phyloP scores from a whole-genome alignment of 2,113 vertebrate species.

The Datnioides undecimradiatus region DNA sequence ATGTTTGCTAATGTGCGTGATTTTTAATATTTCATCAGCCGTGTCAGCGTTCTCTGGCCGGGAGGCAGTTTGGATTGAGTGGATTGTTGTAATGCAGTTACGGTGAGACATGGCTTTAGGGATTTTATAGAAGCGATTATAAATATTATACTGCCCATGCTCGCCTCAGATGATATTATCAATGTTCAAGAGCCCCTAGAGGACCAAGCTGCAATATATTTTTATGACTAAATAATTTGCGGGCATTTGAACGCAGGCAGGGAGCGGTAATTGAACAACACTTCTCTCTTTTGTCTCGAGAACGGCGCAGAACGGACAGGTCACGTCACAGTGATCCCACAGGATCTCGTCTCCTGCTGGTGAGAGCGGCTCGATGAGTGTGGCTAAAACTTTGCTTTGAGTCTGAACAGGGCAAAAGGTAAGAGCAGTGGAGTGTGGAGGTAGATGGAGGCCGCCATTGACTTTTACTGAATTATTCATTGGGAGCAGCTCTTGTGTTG shows the following conservation, averaged over 20 bases:
- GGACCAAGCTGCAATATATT: background rate
- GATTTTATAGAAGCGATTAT: conserved; percentile 37
- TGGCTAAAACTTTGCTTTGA: conserved; percentile 13
- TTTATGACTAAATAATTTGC: background rate
- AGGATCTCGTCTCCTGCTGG: background rate
- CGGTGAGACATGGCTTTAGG: background rate
- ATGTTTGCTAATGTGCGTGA: background rate
- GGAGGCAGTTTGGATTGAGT: background rate
- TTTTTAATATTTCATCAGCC: background rate
- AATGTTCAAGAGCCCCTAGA: conserved; percentile 1
- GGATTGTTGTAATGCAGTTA: conserved; percentile 11
- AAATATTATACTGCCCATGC: conserved; percentile 6
- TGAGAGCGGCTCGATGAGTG: background rate
- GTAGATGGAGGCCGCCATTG: conserved; percentile 33
- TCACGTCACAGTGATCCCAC: background rate
- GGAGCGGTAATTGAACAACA: conserved; percentile 1
- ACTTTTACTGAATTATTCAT: conserved; percentile 72
- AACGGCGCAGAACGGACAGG: background rate
- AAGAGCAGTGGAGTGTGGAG: conserved; percentile 20
- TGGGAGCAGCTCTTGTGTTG: conserved; percentile 29
- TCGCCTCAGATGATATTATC: background rate
- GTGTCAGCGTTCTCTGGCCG: background rate
- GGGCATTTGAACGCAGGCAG: background rate
- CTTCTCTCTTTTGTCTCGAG: background rate
- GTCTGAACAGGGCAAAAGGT: background rate